phyloP scores from a whole-genome alignment of 2,797 vertebrate species.

The Hydrolagus colliei region DNA sequence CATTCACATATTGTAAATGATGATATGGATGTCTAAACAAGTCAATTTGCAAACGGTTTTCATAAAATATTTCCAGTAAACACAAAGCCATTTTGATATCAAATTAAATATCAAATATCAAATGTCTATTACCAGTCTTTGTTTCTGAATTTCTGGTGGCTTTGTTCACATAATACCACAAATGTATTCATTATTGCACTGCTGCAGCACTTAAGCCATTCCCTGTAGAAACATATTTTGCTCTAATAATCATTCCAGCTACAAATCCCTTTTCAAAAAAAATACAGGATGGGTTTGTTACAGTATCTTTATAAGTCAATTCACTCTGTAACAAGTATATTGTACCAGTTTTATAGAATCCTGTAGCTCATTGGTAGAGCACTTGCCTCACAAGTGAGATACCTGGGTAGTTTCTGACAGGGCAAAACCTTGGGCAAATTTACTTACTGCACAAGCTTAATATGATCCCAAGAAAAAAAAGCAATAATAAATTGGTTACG shows the following conservation, averaged over 20 bases:
- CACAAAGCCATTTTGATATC: neutral
- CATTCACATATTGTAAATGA: neutral
- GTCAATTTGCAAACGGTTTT: neutral
- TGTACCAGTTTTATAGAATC: neutral
- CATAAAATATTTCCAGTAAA: neutral
- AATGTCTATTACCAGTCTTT: neutral
- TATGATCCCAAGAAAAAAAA: no score
- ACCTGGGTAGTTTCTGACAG: no score
- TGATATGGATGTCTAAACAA: neutral
- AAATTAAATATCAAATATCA: neutral
- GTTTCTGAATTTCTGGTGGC: neutral
- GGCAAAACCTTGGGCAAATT: no score
- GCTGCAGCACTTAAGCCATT: neutral
- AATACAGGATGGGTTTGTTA: neutral
- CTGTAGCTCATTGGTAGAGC: no score
- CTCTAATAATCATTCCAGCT: neutral
- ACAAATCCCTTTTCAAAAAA: no score
- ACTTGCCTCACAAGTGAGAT: no score
- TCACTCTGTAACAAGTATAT: neutral
- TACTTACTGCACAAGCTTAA: no score
- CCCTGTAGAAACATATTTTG: neutral
- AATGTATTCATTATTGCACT: neutral
- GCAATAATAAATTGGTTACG: no score
- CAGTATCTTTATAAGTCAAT: neutral
- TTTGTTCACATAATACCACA: neutral